Base-by-base conservation (phyloP, 1,140 invertebrate genomes). In the Trichonephila clavata region DNA sequence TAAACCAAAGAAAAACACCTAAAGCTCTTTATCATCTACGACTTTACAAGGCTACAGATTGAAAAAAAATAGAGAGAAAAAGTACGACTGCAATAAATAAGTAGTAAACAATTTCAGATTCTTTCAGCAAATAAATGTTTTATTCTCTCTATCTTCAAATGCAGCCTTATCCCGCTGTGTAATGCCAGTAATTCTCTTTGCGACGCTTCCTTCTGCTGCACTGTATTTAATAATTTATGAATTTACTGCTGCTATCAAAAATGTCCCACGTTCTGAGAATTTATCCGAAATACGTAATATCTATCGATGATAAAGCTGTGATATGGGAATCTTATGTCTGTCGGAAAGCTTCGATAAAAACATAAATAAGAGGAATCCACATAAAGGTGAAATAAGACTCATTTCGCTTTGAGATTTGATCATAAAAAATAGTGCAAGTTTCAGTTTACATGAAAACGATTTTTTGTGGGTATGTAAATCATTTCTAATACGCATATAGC, bases 301-400 rank as follows among this genome's bases (percentile, higher is more conserved):
- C 71, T 77, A 77, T 39, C 71, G 71, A 77, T 77, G 71, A 77
- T 77, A 77, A 77, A 77, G 71, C 71, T 77, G 71, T 77, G 71
- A 77, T 77, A 77, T 27, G 71, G 71, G 71, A 77, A 77, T 77
- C 71, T 77, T 77, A 77, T 32, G 71, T 77, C 71, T 39, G 71
- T 77, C 71, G 71, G 71, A 27, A 77, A 77, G 71, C 71, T 77
- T 77, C 71, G 71, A 77, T 77, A 77, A 77, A 77, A 77, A 18
- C 32, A 77, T 77, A 77, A 77, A 77, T 39, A 77, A 77, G 27
- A 16, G 27, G 32, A 77, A 77, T 77, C 71, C 71, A 77, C 71
- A 77, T 39, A 77, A 39, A 77, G 71, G 71, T 77, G 71, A 77
- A 39, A 77, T 77, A 77, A 77, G 27, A 39, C 71, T 77, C 71